A percentile compares a stretch with the other conserved stretches of the same genome.
Evolutionary conservation across 2,888 invertebrate genomes (phyloP).

Genomic region (Synergus umbraculus): DNA sequence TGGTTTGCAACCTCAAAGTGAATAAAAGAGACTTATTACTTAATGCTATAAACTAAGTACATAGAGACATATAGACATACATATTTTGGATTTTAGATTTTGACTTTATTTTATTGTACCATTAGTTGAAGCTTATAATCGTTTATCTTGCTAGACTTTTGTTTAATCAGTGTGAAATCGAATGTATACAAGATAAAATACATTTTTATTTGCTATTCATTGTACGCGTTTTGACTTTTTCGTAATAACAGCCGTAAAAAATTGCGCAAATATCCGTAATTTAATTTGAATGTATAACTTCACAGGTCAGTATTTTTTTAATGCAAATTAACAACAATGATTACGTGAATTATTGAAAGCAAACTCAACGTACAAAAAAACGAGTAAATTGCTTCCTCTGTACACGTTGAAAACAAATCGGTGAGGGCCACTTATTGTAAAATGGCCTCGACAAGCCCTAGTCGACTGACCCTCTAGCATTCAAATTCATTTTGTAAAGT

Average conservation of each 20-base stretch:
- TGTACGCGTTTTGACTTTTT: no score
- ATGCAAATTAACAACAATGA: not conserved
- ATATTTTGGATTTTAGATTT: not conserved
- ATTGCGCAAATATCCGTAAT: not conserved
- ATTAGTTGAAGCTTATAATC: not conserved
- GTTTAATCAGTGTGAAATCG: not conserved
- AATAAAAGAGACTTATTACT: not conserved
- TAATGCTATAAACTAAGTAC: not conserved
- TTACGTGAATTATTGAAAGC: constrained; percentile 15
- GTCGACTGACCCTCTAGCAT: constrained; percentile 8
- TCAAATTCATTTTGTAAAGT: constrained; percentile 12
- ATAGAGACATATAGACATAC: not conserved
- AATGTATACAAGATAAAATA: not conserved
- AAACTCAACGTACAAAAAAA: not conserved
- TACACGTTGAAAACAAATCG: constrained; percentile 21
- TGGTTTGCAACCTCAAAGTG: not conserved
- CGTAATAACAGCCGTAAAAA: no score
- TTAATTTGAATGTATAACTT: not conserved
- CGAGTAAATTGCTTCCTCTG: constrained; percentile 30
- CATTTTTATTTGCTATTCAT: not conserved
- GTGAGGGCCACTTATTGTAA: constrained; percentile 26
- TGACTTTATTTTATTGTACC: not conserved
- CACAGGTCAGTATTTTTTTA: not conserved
- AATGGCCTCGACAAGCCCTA: constrained; percentile 29
- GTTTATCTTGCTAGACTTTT: not conserved